Evolutionary conservation across 2,888 invertebrate species (phyloP), one percentile per base, ranked within the genome.

Genomic region (Hydriomena furcata): DNA sequence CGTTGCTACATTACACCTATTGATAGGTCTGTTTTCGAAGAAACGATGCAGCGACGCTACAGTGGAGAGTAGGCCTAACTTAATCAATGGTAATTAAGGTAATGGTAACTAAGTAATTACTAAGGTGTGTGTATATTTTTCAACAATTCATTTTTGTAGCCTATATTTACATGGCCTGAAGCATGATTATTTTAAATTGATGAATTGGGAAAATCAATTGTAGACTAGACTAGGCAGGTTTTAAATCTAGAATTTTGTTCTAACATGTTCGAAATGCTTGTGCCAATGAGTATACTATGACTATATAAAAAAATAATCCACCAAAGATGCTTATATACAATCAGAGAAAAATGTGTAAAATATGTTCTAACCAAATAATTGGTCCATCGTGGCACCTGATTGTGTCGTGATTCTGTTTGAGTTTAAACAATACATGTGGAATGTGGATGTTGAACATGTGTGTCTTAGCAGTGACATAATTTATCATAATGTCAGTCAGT

Each of bases 131-230:
- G 7, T 40, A 27, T 25, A 11, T 21, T 28, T 7, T 2, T 28
- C n/a, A 12, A 28, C 5, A 49, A 36, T 37, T 7, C 7, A 24
- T 17, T 17, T n/a, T 17, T 17, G 17, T 3, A 17, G 17, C 4
- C 2, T 3, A 4, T 17, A 17, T 17, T 17, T 17, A 17, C 7
- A 30, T 40, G 7, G 0, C n/a, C n/a, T n/a, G n/a, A n/a, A n/a
- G n/a, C n/a, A n/a, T n/a, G n/a, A n/a, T n/a, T n/a, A n/a, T n/a
- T n/a, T n/a, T n/a, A n/a, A n/a, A n/a, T n/a, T n/a, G n/a, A n/a
- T n/a, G n/a, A n/a, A n/a, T n/a, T n/a, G n/a, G 58, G 70, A 65
- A 69, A 66, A 64, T 61, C 50, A 23, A 47, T 53, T 60, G 55
- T 54, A 57, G 65, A 68, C 68, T 65, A 70, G 63, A 65, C 13